Conservation (phyloP, 2,113 vertebrate species). For the Speoplatyrhinus poulsoni region DNA sequence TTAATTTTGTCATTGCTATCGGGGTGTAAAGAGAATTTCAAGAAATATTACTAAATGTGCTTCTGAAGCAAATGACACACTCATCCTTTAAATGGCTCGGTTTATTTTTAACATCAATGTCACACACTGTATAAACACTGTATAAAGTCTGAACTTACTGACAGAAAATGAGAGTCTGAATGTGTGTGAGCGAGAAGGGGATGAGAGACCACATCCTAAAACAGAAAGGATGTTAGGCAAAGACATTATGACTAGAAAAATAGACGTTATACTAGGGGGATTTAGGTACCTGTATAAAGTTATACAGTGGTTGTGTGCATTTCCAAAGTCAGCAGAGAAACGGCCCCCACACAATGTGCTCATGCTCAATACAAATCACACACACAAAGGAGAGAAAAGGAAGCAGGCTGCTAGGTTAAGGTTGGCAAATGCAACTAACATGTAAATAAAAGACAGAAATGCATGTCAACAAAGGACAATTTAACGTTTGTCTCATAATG, state of each 20-base stretch:
- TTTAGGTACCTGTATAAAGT: constrained; percentile 18
- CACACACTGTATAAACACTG: constrained; percentile 2
- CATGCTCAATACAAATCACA: constrained; percentile 53
- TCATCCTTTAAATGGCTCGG: not conserved
- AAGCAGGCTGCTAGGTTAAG: constrained; percentile 25
- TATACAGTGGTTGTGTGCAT: constrained; percentile 36
- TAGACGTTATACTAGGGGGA: constrained; percentile 10
- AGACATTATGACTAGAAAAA: constrained; percentile 43
- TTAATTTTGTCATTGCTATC: too few relatives aligned
- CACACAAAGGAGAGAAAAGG: constrained; percentile 41
- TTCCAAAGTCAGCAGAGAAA: constrained; percentile 45
- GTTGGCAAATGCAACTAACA: too few relatives aligned
- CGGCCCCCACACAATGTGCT: constrained; percentile 58
- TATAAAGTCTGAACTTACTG: not conserved
- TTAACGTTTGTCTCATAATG: too few relatives aligned
- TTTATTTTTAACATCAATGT: constrained; percentile 32
- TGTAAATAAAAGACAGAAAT: too few relatives aligned
- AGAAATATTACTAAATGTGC: too few relatives aligned
- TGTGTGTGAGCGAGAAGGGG: not conserved
- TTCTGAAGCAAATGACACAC: too few relatives aligned
- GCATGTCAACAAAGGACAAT: too few relatives aligned
- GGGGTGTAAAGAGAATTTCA: too few relatives aligned
- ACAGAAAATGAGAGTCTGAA: constrained; percentile 17
- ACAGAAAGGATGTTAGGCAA: constrained; percentile 9
- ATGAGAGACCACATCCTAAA: constrained; percentile 5